These are phyloP conservation scores for Macrobrachium rosenbergii DNA, from an alignment of 1,140 invertebrate genomes.

Conservation along the genomic window DNA sequence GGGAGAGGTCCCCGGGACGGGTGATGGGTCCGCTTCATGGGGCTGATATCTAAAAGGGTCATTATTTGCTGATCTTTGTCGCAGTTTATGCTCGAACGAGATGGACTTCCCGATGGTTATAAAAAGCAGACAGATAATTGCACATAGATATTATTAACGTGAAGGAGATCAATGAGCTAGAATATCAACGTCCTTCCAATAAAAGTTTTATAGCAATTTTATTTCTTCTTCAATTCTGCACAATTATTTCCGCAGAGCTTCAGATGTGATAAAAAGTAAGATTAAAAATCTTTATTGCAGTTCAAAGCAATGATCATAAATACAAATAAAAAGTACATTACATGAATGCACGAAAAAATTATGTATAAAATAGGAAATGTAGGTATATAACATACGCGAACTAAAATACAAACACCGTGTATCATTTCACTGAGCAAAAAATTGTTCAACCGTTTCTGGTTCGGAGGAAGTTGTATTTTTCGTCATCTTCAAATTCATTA, in stretches of 20 bases:
- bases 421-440: no score
- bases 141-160: neutral
- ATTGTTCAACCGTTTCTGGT: no score
- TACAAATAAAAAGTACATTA: no score
- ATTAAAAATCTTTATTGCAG: no score
- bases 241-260: conserved; percentile 19
- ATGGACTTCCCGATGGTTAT: conserved; percentile 1
- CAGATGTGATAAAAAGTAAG: neutral
- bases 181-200: neutral
- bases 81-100: conserved; percentile 27
- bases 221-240: conserved; percentile 3
- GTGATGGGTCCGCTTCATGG: neutral
- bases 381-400: no score
- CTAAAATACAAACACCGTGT: no score
- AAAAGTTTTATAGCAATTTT: conserved; percentile 28
- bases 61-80: conserved; percentile 41
- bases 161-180: neutral
- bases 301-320: no score
- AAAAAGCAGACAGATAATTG: neutral
- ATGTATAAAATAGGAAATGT: no score
- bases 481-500: no score
- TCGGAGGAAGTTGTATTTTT: no score
- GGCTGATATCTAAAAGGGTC: conserved; percentile 24
- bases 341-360: no score
- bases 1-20: neutral